phyloP scores from a whole-genome alignment of 1,140 invertebrate species.

The Heliconius himera region DNA sequence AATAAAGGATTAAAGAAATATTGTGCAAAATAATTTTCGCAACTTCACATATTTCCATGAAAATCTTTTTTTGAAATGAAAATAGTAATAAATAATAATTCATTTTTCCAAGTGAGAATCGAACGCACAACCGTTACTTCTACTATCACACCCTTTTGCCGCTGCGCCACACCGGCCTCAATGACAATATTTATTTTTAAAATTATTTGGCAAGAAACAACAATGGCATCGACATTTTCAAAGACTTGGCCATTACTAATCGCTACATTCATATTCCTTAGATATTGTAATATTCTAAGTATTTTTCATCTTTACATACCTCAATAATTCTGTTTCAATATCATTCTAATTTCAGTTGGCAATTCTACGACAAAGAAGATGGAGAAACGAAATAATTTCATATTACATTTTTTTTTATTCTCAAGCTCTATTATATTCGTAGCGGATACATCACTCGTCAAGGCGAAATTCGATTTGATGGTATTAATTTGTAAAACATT shows the following conservation, averaged over 20 bases:
- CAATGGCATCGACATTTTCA: background rate
- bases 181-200: too few species aligned
- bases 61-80: too few species aligned
- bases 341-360: slow-evolving; percentile 11
- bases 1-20: too few species aligned
- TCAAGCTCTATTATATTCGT: background rate
- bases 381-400: slow-evolving; percentile 19
- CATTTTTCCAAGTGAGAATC: too few species aligned
- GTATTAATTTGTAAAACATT: slow-evolving; percentile 11
- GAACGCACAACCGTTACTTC: too few species aligned
- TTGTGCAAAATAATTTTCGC: too few species aligned
- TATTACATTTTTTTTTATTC: slow-evolving; percentile 17
- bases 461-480: slow-evolving; percentile 14
- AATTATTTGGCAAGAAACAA: too few species aligned
- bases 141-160: too few species aligned
- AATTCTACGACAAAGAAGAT: slow-evolving; percentile 15
- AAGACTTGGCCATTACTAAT: background rate
- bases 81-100: too few species aligned
- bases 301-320: background rate
- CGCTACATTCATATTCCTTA: background rate
- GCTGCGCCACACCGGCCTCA: too few species aligned
- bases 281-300: background rate
- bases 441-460: slow-evolving; percentile 21
- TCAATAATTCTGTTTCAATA: background rate
- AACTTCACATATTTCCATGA: too few species aligned